Base-by-base conservation (phyloP, 2,888 invertebrate species). In the Operophtera brumata region DNA sequence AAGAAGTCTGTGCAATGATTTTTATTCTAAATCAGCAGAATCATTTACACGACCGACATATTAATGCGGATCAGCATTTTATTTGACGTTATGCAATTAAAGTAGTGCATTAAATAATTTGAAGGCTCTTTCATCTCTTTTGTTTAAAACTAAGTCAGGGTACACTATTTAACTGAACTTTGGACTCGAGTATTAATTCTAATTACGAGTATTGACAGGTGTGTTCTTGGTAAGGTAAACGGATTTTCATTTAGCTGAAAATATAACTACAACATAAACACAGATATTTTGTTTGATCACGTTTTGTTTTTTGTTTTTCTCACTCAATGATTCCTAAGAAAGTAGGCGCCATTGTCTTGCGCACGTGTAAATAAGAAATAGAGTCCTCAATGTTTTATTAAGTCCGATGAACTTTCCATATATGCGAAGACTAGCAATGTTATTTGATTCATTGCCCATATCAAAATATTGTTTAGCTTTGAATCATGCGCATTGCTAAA, bases 11-110 rank as follows among this genome's bases (percentile, higher is more conserved):
- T 69, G 70, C 70, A 59, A 60, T 64, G 66, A 66, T 58, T 67
- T 77, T 77, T 78, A 67, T 71, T 75, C 71, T 68, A 73, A 78
- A 75, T 86, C 85, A 86, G 83, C 86, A 70, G 60, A 82, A 82
- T 81, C 74, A 75, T 73, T 69, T 65, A 62, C 64, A 66, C 82
- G 86, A 82, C 86, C 86, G 86, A 85, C 67, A 60, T 73, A 69
- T 78, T 52, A 77, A 62, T 74, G 75, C 80, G 57, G 59, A 60
- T 67, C 64, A 64, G 84, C 84, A 70, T 55, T 80, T 77, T 69
- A 61, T 64, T 66, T 65, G 62, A 59, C 57, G 62, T 82, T 82
- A 83, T 80, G 83, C 82, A 85, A 82, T 69, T 65, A 73, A 81
- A 75, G 64, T 81, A 70, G 81, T 70, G 71, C 78, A 70, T 62